Percentiles rank a stretch among this genome's conserved stretches.
phyloP scores from a whole-genome alignment of 2,113 vertebrate genomes.

The Etia nguti region DNA sequence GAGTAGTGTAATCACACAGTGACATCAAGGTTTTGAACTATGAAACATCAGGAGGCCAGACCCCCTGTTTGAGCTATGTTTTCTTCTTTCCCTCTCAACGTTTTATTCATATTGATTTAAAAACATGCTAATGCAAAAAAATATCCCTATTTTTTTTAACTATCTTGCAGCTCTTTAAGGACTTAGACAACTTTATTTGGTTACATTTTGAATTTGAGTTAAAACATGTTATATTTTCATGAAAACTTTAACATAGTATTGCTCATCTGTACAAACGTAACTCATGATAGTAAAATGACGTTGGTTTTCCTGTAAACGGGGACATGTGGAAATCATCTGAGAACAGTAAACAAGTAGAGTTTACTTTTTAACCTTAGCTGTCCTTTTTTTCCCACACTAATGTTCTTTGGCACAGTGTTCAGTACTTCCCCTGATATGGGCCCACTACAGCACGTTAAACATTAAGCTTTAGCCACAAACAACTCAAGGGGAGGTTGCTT shows the following conservation, averaged over 20 bases:
- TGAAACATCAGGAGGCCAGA: background rate
- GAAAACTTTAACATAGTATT: background rate
- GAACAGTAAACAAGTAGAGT: slow-evolving; percentile 19
- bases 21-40: slow-evolving; percentile 3
- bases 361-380: slow-evolving; percentile 29
- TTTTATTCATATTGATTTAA: background rate
- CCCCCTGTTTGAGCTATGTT: background rate
- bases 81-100: background rate
- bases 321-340: background rate
- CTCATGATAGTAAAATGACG: background rate
- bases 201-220: background rate
- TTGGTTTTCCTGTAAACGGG: background rate
- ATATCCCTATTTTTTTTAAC: background rate
- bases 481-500: background rate
- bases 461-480: slow-evolving; percentile 25
- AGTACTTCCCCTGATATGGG: slow-evolving; percentile 5
- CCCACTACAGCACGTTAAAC: slow-evolving; percentile 24
- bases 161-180: background rate
- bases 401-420: background rate
- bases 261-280: background rate
- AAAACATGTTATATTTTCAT: background rate
- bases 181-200: background rate
- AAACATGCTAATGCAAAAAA: background rate
- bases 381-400: background rate
- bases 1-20: background rate